These are phyloP conservation scores for Cylindroiulus punctatus DNA, from an alignment of 2,888 invertebrate genomes.

Conservation along the genomic window DNA sequence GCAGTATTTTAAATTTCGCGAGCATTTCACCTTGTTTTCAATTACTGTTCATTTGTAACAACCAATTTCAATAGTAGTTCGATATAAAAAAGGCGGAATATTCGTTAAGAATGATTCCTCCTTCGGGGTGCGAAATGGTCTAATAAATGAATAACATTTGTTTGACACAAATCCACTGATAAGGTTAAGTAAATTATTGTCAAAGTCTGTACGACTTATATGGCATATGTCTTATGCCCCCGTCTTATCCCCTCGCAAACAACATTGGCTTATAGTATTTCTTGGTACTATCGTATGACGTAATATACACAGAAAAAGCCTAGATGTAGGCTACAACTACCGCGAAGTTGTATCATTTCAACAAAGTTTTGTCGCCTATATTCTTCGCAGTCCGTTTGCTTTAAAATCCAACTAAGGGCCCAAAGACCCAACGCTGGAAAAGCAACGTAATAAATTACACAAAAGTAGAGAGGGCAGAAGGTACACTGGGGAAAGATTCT, in stretches of 20 bases:
- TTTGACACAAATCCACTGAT: neutral
- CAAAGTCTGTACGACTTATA: too few relatives aligned
- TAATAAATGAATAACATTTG: too few relatives aligned
- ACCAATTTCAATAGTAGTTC: too few relatives aligned
- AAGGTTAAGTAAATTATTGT: neutral
- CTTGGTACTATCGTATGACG: neutral
- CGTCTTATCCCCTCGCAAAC: neutral
- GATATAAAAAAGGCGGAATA: too few relatives aligned
- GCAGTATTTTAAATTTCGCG: neutral
- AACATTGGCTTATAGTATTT: constrained; percentile 14
- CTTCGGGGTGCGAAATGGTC: too few relatives aligned
- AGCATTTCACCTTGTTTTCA: neutral
- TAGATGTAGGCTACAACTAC: constrained; percentile 56
- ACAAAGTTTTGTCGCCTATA: constrained; percentile 24
- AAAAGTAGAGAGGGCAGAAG: neutral
- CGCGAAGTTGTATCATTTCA: constrained; percentile 53
- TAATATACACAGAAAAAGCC: constrained; percentile 50
- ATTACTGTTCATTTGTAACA: neutral
- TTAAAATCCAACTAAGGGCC: neutral
- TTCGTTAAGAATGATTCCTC: too few relatives aligned
- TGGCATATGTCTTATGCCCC: neutral
- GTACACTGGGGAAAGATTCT: constrained; percentile 1
- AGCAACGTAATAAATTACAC: constrained; percentile 33
- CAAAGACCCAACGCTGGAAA: neutral
- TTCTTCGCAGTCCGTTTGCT: constrained; percentile 47